A percentile compares a stretch with the other conserved stretches of the same genome.
These are phyloP conservation scores for Desmodus rotundus DNA, from an alignment of 2,113 vertebrate species.

Conservation along the genomic window DNA sequence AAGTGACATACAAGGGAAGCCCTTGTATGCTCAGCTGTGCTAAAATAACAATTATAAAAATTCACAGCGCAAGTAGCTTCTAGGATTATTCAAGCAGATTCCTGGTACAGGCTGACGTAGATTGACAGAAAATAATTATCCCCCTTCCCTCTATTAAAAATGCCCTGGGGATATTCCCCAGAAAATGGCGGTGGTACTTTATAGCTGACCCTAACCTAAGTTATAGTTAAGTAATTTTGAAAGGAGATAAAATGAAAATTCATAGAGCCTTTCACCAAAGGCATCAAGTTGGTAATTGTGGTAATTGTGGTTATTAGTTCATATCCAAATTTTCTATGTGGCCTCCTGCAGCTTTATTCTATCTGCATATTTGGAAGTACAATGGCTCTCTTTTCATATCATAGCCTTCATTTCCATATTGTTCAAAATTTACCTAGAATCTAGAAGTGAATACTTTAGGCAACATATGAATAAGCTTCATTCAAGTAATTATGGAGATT, in stretches of 20 bases:
- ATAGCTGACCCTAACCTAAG: neutral
- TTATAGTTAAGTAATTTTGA: slow-evolving; percentile 36
- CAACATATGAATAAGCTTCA: neutral
- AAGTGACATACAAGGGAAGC: neutral
- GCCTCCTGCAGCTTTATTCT: neutral
- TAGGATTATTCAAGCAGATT: neutral
- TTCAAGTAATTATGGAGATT: slow-evolving; percentile 37
- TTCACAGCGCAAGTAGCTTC: neutral
- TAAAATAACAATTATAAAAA: neutral
- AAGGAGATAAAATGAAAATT: slow-evolving; percentile 45
- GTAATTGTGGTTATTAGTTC: slow-evolving; percentile 23
- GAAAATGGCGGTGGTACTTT: neutral
- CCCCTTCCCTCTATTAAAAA: neutral
- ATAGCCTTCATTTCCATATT: neutral
- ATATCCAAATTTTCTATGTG: neutral
- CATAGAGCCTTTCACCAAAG: slow-evolving; percentile 17
- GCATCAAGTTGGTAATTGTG: neutral
- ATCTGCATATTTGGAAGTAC: neutral
- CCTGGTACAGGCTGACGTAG: neutral
- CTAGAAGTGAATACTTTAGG: neutral
- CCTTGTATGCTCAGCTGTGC: no score
- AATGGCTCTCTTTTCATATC: neutral
- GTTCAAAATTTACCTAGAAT: neutral
- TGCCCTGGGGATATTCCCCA: neutral
- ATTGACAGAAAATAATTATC: neutral